Evolutionary conservation across 1,140 invertebrate genomes (phyloP), one percentile per base, ranked within the genome.

Genomic region (Hyposmocoma kahamanoa): DNA sequence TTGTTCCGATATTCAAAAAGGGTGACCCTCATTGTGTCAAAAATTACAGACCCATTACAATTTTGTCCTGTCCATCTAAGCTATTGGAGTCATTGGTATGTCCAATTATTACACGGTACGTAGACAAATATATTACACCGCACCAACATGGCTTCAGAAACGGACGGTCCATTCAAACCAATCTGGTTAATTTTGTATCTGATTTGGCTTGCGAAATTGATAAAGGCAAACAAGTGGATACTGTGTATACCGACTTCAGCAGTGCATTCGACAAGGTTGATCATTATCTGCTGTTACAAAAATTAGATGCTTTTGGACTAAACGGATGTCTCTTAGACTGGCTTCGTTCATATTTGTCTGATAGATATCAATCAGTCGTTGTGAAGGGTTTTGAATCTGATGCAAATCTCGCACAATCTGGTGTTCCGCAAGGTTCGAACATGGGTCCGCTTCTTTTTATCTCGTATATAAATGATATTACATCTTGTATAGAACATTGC

Each of bases 1-100:
- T 57, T 20, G 21, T 49, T n/a, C 50, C 55, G 0, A 21, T 53
- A 1, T 18, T 42, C 32, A 57, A 57, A 41, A 53, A 49, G 41
- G 50, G 53, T 2, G 47, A 57, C 18, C 8, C 17, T 13, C 17
- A 26, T 22, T 24, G 42, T 26, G 22, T 57, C 9, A 15, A 46
- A 28, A 55, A 55, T 22, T 55, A 55, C 13, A 30, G 28, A 8
- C 28, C 28, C 6, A 30, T 30, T 2, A n/a, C 28, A 2, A 13
- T 30, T 30, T 8, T 30, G 8, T 6, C 28, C 1, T 2, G 28
- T 6, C 13, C 13, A n/a, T 10, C 28, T 3, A 30, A 30, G 13
- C 2, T 30, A 2, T 30, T 30, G 10, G 28, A 30, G 8, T 30
- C 28, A 3, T 13, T 30, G 10, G 28, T 30, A 2, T n/a, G 10